Evolutionary conservation across 2,113 vertebrate species (phyloP), one percentile per base, ranked within the genome.

Genomic region (Paedocypris sp.): DNA sequence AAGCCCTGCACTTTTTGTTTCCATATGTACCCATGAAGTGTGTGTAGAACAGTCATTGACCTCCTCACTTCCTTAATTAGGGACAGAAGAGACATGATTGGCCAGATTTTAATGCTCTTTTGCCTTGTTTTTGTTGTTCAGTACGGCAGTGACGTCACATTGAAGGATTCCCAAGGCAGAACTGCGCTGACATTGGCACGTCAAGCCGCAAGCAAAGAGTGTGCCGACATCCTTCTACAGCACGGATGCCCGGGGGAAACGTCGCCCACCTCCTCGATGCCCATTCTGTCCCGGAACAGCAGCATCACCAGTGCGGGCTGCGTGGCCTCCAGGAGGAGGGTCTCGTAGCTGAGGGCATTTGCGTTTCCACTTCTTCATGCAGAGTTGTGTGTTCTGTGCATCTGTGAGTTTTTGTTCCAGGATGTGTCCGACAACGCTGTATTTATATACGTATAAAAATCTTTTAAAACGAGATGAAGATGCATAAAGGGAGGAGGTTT

Each of bases 111-210:
- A 39, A 57, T 10, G 7, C 31, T 31, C 41, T 18, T 42, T 19
- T 42, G 23, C 10, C 9, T 15, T 26, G 35, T 13, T 19, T 26
- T 31, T 36, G 15, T 33, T 25, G 11, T 4, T 29, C 75, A 95
- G 92, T 89, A 95, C 4, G 90, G 93, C 6, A 88, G 87, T 2
- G 89, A 95, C 2, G 89, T 92, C 26, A 84, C 83, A 16, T 87
- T 87, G 1, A 88, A 84, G 11, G 91, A 93, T 16, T 80, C 61
- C n/a, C 83, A 86, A 26, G 89, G 91, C 29, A 89, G 82, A 78
- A 93, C 91, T 0, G 85, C 92, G 1, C 77, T 93, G 26, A 86
- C 82, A 63, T 79, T 92, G 43, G 91, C 93, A 8, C 83, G 81
- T 2, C 88, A 85, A 41, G 81, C 83, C 0, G 89, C 85, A 1